Evolutionary conservation across 2,113 vertebrate species (phyloP).

Genomic region (Sinocyclocheilus rhinocerous): DNA sequence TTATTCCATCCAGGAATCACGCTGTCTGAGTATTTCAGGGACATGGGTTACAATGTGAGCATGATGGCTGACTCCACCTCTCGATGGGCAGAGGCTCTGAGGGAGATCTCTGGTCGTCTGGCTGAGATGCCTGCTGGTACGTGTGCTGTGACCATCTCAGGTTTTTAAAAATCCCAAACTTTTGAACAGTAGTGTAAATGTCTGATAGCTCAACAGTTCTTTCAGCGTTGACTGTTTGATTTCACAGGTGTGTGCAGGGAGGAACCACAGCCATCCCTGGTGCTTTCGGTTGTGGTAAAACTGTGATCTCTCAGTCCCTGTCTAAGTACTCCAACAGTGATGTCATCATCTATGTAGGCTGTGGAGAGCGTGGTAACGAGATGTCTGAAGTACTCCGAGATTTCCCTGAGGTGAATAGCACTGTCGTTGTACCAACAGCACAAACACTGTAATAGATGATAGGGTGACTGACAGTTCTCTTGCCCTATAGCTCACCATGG

Average conservation of each 20-base stretch:
- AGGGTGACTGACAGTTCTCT: slow-evolving; percentile 48
- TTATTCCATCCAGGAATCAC: slow-evolving; percentile 84
- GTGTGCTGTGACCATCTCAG: slow-evolving; percentile 40
- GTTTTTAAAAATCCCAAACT: too few relatives aligned
- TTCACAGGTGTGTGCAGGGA: slow-evolving; percentile 93
- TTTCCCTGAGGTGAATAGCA: slow-evolving; percentile 89
- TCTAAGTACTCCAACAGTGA: slow-evolving; percentile 99
- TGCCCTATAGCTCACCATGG: slow-evolving; percentile 89
- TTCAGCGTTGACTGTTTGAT: neutral
- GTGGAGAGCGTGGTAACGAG: slow-evolving; percentile 96
- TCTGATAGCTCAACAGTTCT: neutral
- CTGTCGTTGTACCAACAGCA: neutral
- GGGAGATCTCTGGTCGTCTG: slow-evolving; percentile 96
- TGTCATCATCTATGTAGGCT: slow-evolving; percentile 96
- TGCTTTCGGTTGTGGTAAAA: slow-evolving; percentile 97
- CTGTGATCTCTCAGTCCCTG: slow-evolving; percentile 96
- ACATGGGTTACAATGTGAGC: slow-evolving; percentile 98
- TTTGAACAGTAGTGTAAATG: too few relatives aligned
- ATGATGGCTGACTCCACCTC: slow-evolving; percentile 99
- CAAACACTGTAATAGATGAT: neutral
- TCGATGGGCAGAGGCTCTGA: slow-evolving; percentile 95
- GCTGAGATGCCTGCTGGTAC: slow-evolving; percentile 98
- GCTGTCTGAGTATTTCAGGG: slow-evolving; percentile 95
- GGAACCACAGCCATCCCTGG: slow-evolving; percentile 97
- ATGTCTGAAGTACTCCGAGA: slow-evolving; percentile 98